Base-by-base conservation (phyloP, 2,888 invertebrate species). In the Eilema depressum region DNA sequence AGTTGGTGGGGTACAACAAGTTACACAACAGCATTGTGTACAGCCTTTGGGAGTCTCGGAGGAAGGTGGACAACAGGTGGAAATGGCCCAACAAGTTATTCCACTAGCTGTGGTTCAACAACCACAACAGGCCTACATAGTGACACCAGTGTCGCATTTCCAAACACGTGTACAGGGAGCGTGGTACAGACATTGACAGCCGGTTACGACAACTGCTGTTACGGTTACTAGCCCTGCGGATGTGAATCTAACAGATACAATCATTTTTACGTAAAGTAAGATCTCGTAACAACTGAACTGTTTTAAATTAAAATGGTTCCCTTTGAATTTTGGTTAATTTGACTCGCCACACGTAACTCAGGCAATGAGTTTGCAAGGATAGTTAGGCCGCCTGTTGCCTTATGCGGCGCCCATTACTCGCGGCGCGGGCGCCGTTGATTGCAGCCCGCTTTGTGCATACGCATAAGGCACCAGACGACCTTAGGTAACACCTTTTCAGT, bases 111-210 rank as follows among this genome's bases (percentile, higher is more conserved):
- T 96, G 33, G 96, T 96, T 0, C 96, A 96, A 75, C 96, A 96
- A 78, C 96, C 96, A 63, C 96, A 96, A 84, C 96, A 96, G 81
- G 96, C 96, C 0, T 97, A 96, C 87, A 94, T 96, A 74, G 96
- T 97, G 12, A 96, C 96, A 2, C 96, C 96, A 2, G 96, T 97
- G 37, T 96, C 96, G 30, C 96, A 96, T 90, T 94, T 97, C 89
- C 96, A 96, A 80, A 96, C 96, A 70, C 95, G 96, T 72, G 96
- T 96, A 74, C 96, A 96, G 85, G 96, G 96, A 75, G 94, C 96
- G 71, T 95, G 95, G 95, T 96, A 95, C 87, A 87, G 95, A 77
- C 95, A 96, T 93, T 95, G 95, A 95, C 93, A 79, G 69, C 76
- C 77, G 70, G 67, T 72, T 30, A 66, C 71, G 37, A 74, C 74